A percentile compares a stretch with the other conserved stretches of the same genome.
phyloP scores from a whole-genome alignment of 1,140 invertebrate genomes.

The Heliothis virescens region DNA sequence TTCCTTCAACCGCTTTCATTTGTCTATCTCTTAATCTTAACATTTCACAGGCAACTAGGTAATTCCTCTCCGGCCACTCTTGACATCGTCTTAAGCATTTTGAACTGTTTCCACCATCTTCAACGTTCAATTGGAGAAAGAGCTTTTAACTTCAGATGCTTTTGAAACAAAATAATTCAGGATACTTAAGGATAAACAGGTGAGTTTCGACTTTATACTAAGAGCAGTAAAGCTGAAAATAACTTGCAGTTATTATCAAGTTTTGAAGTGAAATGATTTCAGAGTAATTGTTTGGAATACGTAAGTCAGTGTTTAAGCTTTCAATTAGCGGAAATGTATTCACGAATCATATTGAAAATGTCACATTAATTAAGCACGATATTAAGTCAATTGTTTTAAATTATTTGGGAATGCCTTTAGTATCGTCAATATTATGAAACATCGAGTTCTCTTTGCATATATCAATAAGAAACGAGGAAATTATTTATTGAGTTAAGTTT shows the following conservation, averaged over 20 bases:
- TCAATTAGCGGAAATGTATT: neutral
- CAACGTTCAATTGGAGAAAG: neutral
- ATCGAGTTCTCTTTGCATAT: no score
- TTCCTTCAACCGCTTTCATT: neutral
- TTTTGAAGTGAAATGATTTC: neutral
- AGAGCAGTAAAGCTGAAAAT: neutral
- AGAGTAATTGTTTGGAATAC: neutral
- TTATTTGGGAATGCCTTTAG: no score
- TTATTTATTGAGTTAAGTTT: no score
- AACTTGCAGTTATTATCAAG: neutral
- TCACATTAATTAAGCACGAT: no score
- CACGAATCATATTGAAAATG: neutral
- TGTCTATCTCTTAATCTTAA: neutral
- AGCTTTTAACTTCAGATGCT: slow-evolving; percentile 1
- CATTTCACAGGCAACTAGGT: neutral
- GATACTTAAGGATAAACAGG: neutral
- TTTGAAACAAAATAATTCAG: neutral
- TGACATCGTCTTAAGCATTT: neutral
- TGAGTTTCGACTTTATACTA: neutral
- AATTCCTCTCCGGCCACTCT: neutral
- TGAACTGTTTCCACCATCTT: neutral
- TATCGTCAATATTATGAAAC: no score
- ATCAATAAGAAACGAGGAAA: no score
- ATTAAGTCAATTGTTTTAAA: no score
- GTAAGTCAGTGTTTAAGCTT: neutral